Conservation (phyloP, 2,113 vertebrate genomes). For the Mixornis gularis region DNA sequence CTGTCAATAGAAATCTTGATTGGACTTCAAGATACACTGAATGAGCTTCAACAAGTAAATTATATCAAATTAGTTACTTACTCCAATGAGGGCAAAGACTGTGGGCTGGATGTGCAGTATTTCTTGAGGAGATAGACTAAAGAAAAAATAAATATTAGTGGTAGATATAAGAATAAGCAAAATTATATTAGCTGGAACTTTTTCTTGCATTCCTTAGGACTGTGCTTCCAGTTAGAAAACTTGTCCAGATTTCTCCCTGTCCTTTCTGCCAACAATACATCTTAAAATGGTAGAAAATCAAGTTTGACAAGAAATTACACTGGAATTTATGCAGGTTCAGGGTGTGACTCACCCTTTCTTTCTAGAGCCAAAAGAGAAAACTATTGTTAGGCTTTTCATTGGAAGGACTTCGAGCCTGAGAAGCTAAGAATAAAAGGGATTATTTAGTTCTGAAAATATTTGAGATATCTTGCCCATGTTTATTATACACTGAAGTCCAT, state of each 20-base stretch:
- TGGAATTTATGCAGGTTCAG: background rate
- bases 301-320: background rate
- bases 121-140: background rate
- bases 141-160: background rate
- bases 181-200: background rate
- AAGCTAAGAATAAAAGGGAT: background rate
- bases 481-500: background rate
- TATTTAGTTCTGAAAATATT: background rate
- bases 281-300: background rate
- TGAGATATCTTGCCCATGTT: background rate
- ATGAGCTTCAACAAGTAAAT: background rate
- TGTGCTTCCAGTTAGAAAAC: background rate
- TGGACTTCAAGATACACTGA: background rate
- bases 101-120: background rate
- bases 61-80: background rate
- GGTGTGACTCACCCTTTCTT: background rate
- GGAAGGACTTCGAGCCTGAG: background rate
- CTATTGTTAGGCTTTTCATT: background rate
- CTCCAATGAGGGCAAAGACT: background rate
- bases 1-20: background rate
- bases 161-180: background rate
- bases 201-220: background rate
- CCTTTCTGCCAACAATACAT: background rate
- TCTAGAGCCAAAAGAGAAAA: background rate
- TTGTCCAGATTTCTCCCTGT: background rate